These are phyloP conservation scores for Archips xylosteana DNA, from an alignment of 2,888 invertebrate genomes.

Conservation along the genomic window DNA sequence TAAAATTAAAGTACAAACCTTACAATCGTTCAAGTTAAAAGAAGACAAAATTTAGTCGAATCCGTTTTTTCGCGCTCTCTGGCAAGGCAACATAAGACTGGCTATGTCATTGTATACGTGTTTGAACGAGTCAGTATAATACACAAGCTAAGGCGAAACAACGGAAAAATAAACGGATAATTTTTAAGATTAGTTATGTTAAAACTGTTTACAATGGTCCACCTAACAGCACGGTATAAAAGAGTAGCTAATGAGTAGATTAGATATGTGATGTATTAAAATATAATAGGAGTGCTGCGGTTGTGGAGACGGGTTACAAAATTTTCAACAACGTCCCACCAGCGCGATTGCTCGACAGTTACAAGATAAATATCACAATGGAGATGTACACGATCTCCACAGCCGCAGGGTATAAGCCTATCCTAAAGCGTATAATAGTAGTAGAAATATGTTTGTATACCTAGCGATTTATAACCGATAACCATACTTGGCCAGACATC, in stretches of 20 bases:
- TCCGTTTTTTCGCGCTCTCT: constrained; percentile 44
- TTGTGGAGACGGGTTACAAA: constrained; percentile 56
- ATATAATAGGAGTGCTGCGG: constrained; percentile 58
- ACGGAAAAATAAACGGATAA: constrained; percentile 21
- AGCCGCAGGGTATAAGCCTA: constrained; percentile 66
- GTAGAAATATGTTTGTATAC: constrained; percentile 66
- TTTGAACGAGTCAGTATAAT: constrained; percentile 24
- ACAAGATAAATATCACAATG: constrained; percentile 50
- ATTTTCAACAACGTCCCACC: constrained; percentile 31
- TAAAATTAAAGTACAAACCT: constrained; percentile 57
- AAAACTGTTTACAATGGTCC: constrained; percentile 64
- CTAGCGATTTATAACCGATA: constrained; percentile 70
- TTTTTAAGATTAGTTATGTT: constrained; percentile 40
- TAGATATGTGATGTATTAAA: constrained; percentile 82
- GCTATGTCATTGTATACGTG: constrained; percentile 35
- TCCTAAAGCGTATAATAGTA: constrained; percentile 76
- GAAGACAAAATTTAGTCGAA: constrained; percentile 45
- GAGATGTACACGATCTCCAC: constrained; percentile 53
- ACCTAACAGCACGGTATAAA: constrained; percentile 76
- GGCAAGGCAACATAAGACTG: constrained; percentile 46
- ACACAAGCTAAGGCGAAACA: constrained; percentile 49
- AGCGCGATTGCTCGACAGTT: constrained; percentile 38
- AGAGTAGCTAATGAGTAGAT: constrained; percentile 77
- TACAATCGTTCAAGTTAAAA: constrained; percentile 35
- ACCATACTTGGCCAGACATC: constrained; percentile 73